Conservation (phyloP, 2,113 vertebrate species). For the Herpetotheres cachinnans region DNA sequence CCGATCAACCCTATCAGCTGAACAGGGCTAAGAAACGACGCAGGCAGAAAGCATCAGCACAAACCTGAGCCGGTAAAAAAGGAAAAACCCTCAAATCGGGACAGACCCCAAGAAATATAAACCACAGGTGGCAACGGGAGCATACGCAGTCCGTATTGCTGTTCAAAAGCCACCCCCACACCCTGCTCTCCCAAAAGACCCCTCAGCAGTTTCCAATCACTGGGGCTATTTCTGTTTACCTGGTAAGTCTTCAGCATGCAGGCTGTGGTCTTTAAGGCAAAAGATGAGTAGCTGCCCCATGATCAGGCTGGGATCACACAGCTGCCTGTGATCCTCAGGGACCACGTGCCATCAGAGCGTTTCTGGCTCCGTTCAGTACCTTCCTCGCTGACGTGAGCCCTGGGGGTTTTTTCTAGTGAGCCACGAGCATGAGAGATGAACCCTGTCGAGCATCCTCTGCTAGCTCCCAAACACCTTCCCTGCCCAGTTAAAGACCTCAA, state of each 20-base stretch:
- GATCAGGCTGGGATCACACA: neutral
- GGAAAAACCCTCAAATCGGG: neutral
- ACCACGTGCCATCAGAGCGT: neutral
- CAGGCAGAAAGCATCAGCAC: neutral
- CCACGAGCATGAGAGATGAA: neutral
- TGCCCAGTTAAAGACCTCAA: neutral
- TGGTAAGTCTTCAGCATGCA: neutral
- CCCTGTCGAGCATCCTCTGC: neutral
- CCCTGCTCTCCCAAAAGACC: neutral
- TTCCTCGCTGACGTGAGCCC: rapidly evolving
- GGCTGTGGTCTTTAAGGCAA: neutral
- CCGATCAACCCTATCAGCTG: neutral
- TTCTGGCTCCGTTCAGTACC: neutral
- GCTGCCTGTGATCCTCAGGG: neutral
- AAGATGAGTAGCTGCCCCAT: neutral
- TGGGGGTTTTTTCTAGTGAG: neutral
- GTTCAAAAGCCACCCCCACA: neutral
- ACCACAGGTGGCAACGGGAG: neutral
- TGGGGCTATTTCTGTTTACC: neutral
- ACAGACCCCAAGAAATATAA: neutral
- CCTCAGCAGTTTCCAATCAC: neutral
- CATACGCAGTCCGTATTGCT: neutral
- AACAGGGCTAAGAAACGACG: neutral
- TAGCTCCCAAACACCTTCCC: neutral
- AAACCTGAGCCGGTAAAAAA: neutral